phyloP scores from a whole-genome alignment of 2,888 invertebrate genomes.

The Amblyjoppa proteus region DNA sequence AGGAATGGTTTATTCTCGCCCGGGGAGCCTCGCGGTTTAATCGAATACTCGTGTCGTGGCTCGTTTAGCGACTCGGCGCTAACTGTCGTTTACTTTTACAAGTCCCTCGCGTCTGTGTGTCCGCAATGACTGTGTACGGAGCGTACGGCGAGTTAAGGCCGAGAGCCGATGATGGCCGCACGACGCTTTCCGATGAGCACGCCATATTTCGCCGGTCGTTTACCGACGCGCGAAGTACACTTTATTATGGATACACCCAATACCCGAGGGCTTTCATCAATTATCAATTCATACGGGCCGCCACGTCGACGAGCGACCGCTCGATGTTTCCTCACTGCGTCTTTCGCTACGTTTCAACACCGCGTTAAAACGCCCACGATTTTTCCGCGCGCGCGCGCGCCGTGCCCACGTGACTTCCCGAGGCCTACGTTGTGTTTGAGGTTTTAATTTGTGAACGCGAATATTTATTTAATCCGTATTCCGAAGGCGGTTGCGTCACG shows the following conservation, averaged over 20 bases:
- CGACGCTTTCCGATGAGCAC: constrained; percentile 39
- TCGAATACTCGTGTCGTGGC: constrained; percentile 80
- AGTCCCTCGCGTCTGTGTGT: constrained; percentile 57
- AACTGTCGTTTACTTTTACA: constrained; percentile 74
- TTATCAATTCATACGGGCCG: constrained; percentile 60
- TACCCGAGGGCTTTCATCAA: constrained; percentile 61
- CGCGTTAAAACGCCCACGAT: constrained; percentile 66
- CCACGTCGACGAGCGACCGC: constrained; percentile 46
- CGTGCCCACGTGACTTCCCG: constrained; percentile 42
- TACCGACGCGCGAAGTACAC: constrained; percentile 9
- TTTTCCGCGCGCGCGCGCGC: constrained; percentile 25
- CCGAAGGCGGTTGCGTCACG: not conserved
- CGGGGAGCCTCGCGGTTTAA: constrained; percentile 74
- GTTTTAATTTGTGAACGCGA: constrained; percentile 39
- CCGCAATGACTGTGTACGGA: constrained; percentile 21
- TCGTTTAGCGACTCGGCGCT: constrained; percentile 78
- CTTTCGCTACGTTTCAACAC: constrained; percentile 66
- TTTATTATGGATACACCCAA: constrained; percentile 53
- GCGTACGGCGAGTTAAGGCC: constrained; percentile 33
- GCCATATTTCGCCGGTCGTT: constrained; percentile 8
- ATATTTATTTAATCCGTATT: constrained; percentile 34
- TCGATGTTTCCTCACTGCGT: constrained; percentile 25
- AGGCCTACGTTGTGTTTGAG: constrained; percentile 47
- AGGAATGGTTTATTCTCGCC: constrained; percentile 72
- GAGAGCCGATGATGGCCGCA: not conserved